Conservation (phyloP, 2,888 invertebrate species). For the Perizoma affinitatum region DNA sequence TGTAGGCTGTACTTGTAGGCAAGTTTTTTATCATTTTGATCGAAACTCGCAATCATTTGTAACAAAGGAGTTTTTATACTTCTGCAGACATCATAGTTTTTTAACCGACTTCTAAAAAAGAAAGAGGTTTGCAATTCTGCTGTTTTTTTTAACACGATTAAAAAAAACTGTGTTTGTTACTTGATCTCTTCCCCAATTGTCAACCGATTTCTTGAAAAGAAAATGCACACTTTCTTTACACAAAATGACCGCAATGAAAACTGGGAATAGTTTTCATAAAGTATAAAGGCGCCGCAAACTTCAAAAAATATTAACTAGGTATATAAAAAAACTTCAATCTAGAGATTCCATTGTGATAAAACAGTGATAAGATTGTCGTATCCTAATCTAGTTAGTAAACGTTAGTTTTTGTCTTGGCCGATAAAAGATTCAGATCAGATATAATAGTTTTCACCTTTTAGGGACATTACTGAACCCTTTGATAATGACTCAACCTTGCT, state of each 20-base stretch:
- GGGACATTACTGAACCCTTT: background rate
- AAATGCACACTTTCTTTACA: constrained; percentile 26
- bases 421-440: constrained; percentile 22
- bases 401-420: constrained; percentile 19
- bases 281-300: constrained; percentile 44
- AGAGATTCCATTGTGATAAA: constrained; percentile 60
- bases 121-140: too few species aligned
- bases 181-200: too few species aligned
- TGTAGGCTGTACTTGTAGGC: constrained; percentile 30
- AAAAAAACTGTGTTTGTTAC: too few species aligned
- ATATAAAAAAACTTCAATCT: constrained; percentile 59
- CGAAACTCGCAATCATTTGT: too few species aligned
- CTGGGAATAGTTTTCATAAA: constrained; percentile 39
- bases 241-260: constrained; percentile 30
- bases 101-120: too few species aligned
- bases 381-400: constrained; percentile 23
- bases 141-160: too few species aligned
- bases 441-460: constrained; percentile 18
- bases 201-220: background rate
- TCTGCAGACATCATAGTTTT: too few species aligned
- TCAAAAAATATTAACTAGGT: too few species aligned
- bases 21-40: background rate
- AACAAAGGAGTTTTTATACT: too few species aligned
- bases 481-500: constrained; percentile 1
- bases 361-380: constrained; percentile 46